Base-by-base conservation (phyloP, 1,140 invertebrate genomes). In the Hypothenemus hampei region DNA sequence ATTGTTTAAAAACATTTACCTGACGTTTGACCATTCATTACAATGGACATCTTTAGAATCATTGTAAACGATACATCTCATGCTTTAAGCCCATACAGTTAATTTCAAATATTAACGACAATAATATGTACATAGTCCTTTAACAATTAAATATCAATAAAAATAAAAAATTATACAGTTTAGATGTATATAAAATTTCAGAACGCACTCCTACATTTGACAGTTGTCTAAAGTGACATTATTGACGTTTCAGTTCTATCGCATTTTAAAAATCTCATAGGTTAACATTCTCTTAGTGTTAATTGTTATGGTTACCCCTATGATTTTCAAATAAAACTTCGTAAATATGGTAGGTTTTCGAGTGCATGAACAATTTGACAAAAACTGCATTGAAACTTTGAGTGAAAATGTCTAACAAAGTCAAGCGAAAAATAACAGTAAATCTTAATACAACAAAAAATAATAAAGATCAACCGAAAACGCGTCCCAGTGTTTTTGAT, bases 401-500 rank as follows among this genome's bases (percentile, higher is more conserved):
- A 45, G 41, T 59, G 58, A 78, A 76, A 81, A 86, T 86, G 83
- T 85, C 83, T 81, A 85, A 85, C 77, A 79, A 82, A 81, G 81
- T 79, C 71, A 81, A 84, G 79, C 79, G 83, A 70, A 86, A 85
- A 80, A 84, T 84, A 74, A 83, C 81, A 73, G 83, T 83, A 71
- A 83, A 84, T 72, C 75, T 83, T 72, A 61, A 60, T 45, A 79
- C 80, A 67, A 83, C 81, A 79, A 83, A 82, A 73, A 78, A 77
- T 69, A n/a, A n/a, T n/a, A 74, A 82, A 73, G 74, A 72, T 63
- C 68, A 72, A 63, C 20, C 57, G 26, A 70, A 70, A 62, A 74
- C 72, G 67, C 78, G 84, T 70, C 84, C 82, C 58, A 86, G 84
- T 79, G 85, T 88, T 58, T 88, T 87, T 74, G 84, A 87, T 74